Percentiles rank a stretch among this genome's conserved stretches.
Evolutionary conservation across 2,797 vertebrate species (phyloP).

Genomic region (Chaetophractus vellerosus): DNA sequence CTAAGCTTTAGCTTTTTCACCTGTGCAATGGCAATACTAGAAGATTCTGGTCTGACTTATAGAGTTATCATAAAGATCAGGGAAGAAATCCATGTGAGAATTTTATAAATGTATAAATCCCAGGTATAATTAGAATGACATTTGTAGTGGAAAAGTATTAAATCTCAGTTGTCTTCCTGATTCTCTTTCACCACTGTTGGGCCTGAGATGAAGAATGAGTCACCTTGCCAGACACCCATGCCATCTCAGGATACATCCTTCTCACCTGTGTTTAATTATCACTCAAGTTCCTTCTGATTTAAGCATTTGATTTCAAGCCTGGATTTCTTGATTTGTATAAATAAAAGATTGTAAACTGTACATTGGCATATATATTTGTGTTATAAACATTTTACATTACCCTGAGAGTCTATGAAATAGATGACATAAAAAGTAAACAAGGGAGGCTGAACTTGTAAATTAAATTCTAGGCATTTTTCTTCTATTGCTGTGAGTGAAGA

Average conservation of each 20-base stretch:
- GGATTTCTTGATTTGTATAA: slow-evolving; percentile 16
- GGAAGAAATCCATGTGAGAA: not conserved
- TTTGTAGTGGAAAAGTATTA: not conserved
- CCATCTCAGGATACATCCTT: not conserved
- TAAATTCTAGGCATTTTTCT: not conserved
- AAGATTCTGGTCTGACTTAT: not conserved
- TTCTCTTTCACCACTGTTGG: not conserved
- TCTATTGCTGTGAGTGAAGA: not conserved
- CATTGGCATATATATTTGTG: not conserved
- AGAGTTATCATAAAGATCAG: not conserved
- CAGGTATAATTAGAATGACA: not conserved
- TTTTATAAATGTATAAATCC: not conserved
- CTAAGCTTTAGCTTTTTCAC: not conserved
- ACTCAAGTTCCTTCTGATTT: slow-evolving; percentile 25
- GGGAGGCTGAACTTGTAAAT: not conserved
- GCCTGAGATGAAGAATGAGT: not conserved
- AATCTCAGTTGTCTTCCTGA: not conserved
- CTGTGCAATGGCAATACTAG: not conserved
- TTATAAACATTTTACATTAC: slow-evolving; percentile 20
- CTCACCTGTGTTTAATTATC: slow-evolving; percentile 3
- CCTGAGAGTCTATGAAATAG: not conserved
- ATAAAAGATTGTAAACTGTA: not conserved
- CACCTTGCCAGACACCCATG: not conserved
- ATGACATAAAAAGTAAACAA: not conserved
- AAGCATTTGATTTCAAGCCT: not conserved